A percentile compares a stretch with the other conserved stretches of the same genome.
Evolutionary conservation across 2,113 vertebrate species (phyloP).

Genomic region (mouse (Mus musculus)): DNA sequence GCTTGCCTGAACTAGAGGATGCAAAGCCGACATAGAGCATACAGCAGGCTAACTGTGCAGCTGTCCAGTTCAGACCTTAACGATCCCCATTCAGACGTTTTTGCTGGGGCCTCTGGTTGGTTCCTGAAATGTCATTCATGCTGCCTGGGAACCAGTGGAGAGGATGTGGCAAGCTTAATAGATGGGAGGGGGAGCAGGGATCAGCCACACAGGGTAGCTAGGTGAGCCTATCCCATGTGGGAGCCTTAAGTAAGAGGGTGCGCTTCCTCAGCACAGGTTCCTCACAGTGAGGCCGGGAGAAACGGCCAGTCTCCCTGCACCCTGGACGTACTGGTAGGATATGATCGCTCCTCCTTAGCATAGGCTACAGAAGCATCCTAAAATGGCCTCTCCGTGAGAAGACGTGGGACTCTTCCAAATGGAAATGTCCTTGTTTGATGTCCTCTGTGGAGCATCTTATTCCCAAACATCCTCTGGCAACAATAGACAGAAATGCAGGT

Average conservation of each 20-base stretch:
- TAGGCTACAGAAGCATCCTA: accelerated
- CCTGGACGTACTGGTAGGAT: not conserved
- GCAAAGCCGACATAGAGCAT: not conserved
- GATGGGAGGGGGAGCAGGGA: not conserved
- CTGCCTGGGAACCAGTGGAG: not conserved
- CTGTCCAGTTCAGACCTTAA: not conserved
- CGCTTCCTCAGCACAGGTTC: no score
- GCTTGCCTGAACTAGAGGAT: not conserved
- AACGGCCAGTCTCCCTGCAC: not conserved
- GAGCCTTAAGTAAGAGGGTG: not conserved
- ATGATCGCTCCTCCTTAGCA: not conserved
- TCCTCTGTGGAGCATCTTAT: not conserved
- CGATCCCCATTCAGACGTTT: not conserved
- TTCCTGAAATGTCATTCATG: not conserved
- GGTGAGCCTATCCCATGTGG: accelerated
- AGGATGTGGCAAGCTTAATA: accelerated
- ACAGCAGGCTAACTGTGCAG: not conserved
- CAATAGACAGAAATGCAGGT: not conserved
- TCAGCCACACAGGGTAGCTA: not conserved
- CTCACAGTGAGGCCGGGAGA: not conserved
- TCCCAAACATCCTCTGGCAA: not conserved
- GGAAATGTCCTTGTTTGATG: not conserved
- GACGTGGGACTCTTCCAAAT: not conserved
- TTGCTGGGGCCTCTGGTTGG: not conserved
- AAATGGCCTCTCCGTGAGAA: not conserved